Evolutionary conservation across 2,888 invertebrate species (phyloP).

Genomic region (Leptinotarsa haldemani): DNA sequence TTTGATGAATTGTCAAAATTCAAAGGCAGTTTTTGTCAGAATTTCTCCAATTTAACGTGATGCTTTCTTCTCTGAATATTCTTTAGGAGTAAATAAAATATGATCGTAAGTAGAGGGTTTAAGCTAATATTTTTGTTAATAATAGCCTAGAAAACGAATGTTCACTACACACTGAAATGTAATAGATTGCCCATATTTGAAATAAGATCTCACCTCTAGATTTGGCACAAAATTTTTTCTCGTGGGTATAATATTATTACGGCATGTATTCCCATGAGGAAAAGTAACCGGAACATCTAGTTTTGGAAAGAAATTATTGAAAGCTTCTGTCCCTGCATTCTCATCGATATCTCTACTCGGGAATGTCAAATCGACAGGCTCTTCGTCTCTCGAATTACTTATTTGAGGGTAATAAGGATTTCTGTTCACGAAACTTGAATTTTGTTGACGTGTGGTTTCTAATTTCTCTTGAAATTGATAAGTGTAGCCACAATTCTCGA

Average conservation of each 20-base stretch:
- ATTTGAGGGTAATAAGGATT: not conserved
- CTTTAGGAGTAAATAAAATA: no score
- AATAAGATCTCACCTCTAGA: conserved; percentile 14
- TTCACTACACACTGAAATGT: no score
- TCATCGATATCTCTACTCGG: not conserved
- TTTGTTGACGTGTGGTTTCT: not conserved
- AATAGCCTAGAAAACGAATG: no score
- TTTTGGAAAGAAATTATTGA: conserved; percentile 19
- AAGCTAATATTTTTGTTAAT: no score
- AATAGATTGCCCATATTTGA: no score
- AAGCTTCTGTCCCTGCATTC: not conserved
- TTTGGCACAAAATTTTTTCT: conserved; percentile 24
- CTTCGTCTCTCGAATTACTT: conserved; percentile 28
- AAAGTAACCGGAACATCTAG: conserved; percentile 17
- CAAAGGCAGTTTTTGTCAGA: no score
- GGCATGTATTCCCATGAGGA: not conserved
- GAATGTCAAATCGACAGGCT: conserved; percentile 47
- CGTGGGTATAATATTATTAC: not conserved
- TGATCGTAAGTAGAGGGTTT: no score
- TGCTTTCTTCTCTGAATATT: no score
- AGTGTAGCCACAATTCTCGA: not conserved
- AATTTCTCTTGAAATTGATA: conserved; percentile 5
- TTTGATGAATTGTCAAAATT: no score
- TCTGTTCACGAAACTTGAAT: not conserved
- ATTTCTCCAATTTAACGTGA: no score